Conservation (phyloP, 2,888 invertebrate species). For the Cheilosia soror region DNA sequence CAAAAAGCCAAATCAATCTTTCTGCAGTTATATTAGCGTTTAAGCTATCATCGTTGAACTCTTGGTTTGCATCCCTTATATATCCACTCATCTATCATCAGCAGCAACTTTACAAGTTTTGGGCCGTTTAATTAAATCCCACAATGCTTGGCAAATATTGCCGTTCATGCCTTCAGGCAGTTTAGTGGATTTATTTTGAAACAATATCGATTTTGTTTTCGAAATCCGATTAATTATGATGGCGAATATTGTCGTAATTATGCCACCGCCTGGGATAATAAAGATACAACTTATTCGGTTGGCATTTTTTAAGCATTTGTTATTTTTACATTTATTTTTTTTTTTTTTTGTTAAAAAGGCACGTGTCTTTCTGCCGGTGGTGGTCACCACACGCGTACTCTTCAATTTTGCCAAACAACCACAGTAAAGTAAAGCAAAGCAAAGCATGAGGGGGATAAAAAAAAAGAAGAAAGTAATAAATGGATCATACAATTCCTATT, state of each 20-base stretch:
- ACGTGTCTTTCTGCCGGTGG: slow-evolving; percentile 40
- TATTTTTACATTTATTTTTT: slow-evolving; percentile 9
- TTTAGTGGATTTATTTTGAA: neutral
- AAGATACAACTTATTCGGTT: slow-evolving; percentile 15
- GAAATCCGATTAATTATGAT: slow-evolving; percentile 2
- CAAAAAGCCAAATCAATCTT: too few species aligned
- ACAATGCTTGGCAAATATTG: too few species aligned
- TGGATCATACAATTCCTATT: slow-evolving; percentile 21
- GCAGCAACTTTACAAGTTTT: too few species aligned
- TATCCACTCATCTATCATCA: too few species aligned
- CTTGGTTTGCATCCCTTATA: too few species aligned
- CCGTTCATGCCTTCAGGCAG: neutral
- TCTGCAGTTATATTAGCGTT: too few species aligned
- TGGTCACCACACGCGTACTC: slow-evolving; percentile 41
- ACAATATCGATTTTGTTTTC: slow-evolving; percentile 5
- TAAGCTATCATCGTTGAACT: too few species aligned
- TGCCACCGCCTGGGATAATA: slow-evolving; percentile 10
- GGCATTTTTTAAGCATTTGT: slow-evolving; percentile 25
- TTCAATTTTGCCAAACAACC: slow-evolving; percentile 14
- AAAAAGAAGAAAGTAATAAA: neutral
- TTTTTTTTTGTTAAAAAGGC: slow-evolving; percentile 24
- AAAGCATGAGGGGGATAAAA: neutral
- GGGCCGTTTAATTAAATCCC: too few species aligned
- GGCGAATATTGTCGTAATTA: neutral
- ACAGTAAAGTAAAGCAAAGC: neutral